Conservation (phyloP, 2,113 vertebrate genomes). For the Xenopus borealis region DNA sequence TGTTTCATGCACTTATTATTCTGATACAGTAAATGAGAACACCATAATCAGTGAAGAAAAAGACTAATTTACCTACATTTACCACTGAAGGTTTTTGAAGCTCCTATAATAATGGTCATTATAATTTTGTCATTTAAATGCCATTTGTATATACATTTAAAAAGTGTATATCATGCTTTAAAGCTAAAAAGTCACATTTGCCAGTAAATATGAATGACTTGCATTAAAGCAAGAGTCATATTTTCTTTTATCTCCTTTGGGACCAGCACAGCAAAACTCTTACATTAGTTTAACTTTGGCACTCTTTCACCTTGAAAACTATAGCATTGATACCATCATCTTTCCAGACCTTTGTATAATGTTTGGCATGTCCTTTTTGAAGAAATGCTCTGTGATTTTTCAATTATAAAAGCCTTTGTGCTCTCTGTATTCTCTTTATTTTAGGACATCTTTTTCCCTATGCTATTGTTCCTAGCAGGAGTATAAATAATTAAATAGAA, state of each 20-base stretch:
- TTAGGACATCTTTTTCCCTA: constrained; percentile 4
- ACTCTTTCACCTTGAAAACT: neutral
- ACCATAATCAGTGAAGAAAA: too few species aligned
- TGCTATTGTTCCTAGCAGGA: constrained; percentile 32
- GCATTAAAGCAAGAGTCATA: neutral
- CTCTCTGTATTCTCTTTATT: constrained; percentile 8
- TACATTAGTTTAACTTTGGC: too few species aligned
- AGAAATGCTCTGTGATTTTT: neutral
- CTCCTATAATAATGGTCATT: too few species aligned
- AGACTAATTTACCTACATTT: too few species aligned
- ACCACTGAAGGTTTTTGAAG: too few species aligned
- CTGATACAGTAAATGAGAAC: too few species aligned
- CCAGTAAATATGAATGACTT: too few species aligned
- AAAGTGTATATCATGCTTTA: too few species aligned
- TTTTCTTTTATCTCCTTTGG: neutral
- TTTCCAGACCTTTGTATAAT: neutral
- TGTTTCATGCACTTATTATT: too few species aligned
- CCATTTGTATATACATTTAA: too few species aligned
- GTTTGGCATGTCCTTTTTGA: neutral
- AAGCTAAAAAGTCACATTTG: too few species aligned
- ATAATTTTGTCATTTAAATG: too few species aligned
- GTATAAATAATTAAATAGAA: constrained; percentile 41
- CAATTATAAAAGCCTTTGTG: constrained; percentile 2
- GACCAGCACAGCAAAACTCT: neutral
- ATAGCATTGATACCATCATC: neutral